phyloP scores from a whole-genome alignment of 2,888 invertebrate species.

The Drosophila peninsularis region DNA sequence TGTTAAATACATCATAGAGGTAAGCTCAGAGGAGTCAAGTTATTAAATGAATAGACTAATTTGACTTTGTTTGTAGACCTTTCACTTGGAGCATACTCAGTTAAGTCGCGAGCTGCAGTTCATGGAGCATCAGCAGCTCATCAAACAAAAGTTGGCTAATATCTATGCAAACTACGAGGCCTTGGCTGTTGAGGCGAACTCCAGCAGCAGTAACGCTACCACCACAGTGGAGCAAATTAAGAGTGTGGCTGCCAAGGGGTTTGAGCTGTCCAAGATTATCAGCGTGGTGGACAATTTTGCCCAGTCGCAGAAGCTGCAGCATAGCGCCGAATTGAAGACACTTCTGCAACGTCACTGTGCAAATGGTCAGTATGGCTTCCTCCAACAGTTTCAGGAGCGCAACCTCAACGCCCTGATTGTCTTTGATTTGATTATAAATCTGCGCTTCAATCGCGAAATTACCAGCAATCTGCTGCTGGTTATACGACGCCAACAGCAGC shows the following conservation, averaged over 20 bases:
- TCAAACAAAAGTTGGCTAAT: conserved; percentile 80
- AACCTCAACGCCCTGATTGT: conserved; percentile 80
- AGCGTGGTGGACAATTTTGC: conserved; percentile 87
- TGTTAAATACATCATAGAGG: conserved; percentile 92
- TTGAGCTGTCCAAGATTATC: conserved; percentile 87
- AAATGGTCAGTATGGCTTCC: conserved; percentile 77
- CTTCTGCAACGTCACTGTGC: conserved; percentile 74
- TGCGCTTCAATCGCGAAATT: conserved; percentile 82
- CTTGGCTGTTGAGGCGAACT: conserved; percentile 54
- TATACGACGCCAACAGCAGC: conserved; percentile 75
- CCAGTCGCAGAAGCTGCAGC: conserved; percentile 77
- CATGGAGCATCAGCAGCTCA: conserved; percentile 87
- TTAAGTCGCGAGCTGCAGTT: conserved; percentile 89
- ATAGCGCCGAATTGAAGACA: conserved; percentile 66
- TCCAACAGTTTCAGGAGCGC: conserved; percentile 79
- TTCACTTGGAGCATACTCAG: conserved; percentile 88
- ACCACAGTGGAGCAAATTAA: conserved; percentile 85
- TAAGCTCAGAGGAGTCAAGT: conserved; percentile 82
- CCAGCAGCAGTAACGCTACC: conserved; percentile 30
- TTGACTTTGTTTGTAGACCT: conserved; percentile 87
- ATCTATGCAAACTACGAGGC: conserved; percentile 81
- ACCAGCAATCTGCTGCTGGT: conserved; percentile 81
- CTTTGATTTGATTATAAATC: conserved; percentile 82
- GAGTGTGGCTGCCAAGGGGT: conserved; percentile 86
- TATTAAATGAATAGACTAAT: not conserved